Conservation (phyloP, 2,797 vertebrate species). For the Eulemur rubriventer region DNA sequence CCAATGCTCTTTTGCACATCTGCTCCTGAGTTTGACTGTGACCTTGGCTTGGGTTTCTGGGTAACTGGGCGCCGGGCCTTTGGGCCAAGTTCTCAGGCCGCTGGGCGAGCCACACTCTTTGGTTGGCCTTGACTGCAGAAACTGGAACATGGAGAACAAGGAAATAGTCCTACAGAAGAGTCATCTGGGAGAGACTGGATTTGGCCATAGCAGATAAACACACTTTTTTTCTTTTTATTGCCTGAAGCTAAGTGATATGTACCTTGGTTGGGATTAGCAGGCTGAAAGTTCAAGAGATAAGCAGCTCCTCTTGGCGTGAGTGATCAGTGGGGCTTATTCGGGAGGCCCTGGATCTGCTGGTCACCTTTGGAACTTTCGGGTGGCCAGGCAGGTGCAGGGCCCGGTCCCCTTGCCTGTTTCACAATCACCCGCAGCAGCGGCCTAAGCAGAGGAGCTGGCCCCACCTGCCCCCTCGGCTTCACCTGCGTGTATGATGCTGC, state of each 20-base stretch:
- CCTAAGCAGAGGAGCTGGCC: neutral
- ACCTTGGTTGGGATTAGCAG: constrained; percentile 63
- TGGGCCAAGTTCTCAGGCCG: neutral
- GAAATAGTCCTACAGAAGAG: constrained; percentile 54
- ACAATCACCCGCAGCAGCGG: neutral
- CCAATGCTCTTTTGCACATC: neutral
- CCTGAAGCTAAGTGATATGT: constrained; percentile 60
- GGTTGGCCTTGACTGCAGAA: constrained; percentile 68
- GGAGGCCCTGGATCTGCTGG: neutral
- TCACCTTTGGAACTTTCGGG: constrained; percentile 70
- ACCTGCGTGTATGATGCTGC: accelerated
- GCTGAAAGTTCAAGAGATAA: constrained; percentile 87
- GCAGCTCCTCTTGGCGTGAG: constrained; percentile 63
- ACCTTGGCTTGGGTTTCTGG: neutral
- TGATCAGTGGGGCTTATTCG: neutral
- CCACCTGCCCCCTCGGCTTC: accelerated
- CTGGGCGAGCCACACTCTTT: constrained; percentile 34
- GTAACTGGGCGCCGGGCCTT: neutral
- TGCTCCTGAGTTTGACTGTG: neutral
- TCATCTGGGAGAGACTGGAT: constrained; percentile 69
- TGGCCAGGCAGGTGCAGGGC: neutral
- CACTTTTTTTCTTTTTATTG: constrained; percentile 73
- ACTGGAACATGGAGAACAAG: constrained; percentile 59
- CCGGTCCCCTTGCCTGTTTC: neutral
- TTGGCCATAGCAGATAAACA: constrained; percentile 72